Conservation (phyloP, 2,113 vertebrate genomes). For the Paradisaea rubra region DNA sequence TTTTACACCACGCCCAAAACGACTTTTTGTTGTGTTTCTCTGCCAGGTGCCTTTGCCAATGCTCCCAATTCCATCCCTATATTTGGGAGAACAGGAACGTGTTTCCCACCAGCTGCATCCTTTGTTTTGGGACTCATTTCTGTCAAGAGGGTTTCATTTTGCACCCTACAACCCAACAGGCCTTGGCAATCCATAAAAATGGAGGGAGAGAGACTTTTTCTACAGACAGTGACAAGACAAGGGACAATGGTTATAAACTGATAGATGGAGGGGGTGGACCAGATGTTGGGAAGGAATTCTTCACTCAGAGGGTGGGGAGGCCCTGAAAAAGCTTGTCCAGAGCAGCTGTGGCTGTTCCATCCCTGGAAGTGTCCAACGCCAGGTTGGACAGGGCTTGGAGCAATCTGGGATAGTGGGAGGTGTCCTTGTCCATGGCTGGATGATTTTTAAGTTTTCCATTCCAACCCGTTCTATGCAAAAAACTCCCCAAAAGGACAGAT, state of each 20-base stretch:
- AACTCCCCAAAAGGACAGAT: background rate
- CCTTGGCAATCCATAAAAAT: background rate
- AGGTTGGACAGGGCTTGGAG: background rate
- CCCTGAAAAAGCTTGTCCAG: background rate
- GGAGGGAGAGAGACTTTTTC: background rate
- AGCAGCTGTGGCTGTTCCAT: background rate
- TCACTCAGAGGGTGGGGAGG: fast-evolving
- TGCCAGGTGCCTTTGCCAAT: background rate
- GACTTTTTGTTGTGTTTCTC: background rate
- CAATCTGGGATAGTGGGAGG: fast-evolving
- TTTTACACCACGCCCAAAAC: background rate
- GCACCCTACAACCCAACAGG: fast-evolving
- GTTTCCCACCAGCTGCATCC: background rate
- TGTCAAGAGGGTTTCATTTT: background rate
- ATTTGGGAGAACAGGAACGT: background rate
- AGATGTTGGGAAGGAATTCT: background rate
- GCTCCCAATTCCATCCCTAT: background rate
- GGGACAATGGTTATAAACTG: background rate
- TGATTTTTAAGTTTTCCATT: background rate
- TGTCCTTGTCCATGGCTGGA: background rate
- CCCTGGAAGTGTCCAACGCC: background rate
- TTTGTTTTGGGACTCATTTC: background rate
- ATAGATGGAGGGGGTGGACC: background rate
- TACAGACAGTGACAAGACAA: background rate
- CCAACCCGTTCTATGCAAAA: background rate